These are phyloP conservation scores for Caenorhabditis sp. DNA, from an alignment of 2,888 invertebrate genomes.

Conservation along the genomic window DNA sequence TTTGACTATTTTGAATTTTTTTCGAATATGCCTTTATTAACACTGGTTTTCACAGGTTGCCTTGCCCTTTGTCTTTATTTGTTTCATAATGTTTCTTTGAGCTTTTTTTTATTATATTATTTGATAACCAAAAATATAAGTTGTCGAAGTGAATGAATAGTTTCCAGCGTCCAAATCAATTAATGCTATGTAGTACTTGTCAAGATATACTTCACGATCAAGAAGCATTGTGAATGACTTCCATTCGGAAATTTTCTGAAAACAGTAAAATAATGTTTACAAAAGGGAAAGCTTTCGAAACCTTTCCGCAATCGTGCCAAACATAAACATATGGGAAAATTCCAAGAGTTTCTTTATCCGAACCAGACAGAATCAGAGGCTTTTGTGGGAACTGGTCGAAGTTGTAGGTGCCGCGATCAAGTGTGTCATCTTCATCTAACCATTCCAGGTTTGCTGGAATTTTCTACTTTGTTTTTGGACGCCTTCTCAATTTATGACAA, in stretches of 20 bases:
- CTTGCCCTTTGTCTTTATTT: neutral
- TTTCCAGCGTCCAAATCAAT: constrained; percentile 17
- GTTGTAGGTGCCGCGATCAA: constrained; percentile 5
- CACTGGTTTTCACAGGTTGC: neutral
- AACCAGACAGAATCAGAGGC: constrained; percentile 5
- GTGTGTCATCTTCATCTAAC: constrained; percentile 28
- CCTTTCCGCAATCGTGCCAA: constrained; percentile 8
- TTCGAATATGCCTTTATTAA: constrained; percentile 7
- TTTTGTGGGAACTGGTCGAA: neutral
- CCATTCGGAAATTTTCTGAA: neutral
- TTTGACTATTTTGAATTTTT: neutral
- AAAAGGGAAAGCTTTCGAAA: neutral
- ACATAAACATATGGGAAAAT: constrained; percentile 22
- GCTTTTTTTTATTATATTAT: neutral
- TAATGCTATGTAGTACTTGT: constrained; percentile 7
- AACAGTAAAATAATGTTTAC: neutral
- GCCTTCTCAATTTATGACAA: neutral
- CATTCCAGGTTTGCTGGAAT: neutral
- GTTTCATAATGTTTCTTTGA: no score
- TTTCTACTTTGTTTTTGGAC: neutral
- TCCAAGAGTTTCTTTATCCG: constrained; percentile 22
- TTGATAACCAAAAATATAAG: neutral
- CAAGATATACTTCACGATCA: constrained; percentile 2
- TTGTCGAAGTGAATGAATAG: constrained; percentile 2
- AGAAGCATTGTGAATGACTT: neutral